Conservation (phyloP, 2,113 vertebrate genomes). For the Jaculus jaculus region DNA sequence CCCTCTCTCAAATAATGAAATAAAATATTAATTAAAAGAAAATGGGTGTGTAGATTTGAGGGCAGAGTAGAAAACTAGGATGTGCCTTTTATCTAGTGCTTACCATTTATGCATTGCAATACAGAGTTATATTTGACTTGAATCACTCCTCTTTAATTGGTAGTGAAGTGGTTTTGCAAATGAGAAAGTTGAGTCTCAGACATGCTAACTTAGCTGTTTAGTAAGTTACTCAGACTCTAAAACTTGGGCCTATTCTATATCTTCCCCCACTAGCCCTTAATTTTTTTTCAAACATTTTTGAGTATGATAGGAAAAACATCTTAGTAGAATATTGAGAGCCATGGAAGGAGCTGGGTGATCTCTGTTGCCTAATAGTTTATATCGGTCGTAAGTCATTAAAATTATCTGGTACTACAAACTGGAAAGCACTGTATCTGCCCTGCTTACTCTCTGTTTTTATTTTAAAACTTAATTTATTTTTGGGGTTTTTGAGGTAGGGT, state of each 20-base stretch:
- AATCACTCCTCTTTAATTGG: neutral
- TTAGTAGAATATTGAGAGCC: conserved; percentile 16
- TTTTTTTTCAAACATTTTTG: conserved; percentile 40
- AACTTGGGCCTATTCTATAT: neutral
- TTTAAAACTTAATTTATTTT: too few relatives aligned
- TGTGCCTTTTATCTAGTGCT: neutral
- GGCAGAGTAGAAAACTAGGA: neutral
- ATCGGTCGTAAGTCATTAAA: conserved; percentile 23
- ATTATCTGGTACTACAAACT: neutral
- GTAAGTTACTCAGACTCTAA: neutral
- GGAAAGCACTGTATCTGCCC: neutral
- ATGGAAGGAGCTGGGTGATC: conserved; percentile 12
- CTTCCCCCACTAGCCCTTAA: neutral
- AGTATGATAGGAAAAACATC: neutral
- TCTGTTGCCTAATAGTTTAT: conserved; percentile 42
- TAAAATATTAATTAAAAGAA: neutral
- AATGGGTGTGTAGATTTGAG: neutral
- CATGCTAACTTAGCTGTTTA: conserved; percentile 34
- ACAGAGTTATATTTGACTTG: conserved; percentile 51
- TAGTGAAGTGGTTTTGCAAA: conserved; percentile 28
- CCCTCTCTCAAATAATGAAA: too few relatives aligned
- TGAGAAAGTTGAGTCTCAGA: neutral
- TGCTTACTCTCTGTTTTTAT: neutral
- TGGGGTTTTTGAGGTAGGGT: too few relatives aligned
- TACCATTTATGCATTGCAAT: neutral